phyloP scores from a whole-genome alignment of 2,113 vertebrate genomes.

The Bufo gargarizans region DNA sequence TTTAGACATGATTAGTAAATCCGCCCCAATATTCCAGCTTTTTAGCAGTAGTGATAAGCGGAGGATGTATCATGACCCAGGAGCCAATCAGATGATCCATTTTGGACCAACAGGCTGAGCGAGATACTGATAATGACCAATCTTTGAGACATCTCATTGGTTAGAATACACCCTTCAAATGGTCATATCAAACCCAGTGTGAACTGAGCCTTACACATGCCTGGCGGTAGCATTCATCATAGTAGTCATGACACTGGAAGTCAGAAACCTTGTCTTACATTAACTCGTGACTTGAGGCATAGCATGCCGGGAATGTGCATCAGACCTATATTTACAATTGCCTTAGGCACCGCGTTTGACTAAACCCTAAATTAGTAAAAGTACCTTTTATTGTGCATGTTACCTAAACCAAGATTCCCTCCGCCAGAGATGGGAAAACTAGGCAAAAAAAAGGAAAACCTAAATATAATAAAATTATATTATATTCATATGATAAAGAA shows the following conservation, averaged over 20 bases:
- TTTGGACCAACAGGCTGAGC: background rate
- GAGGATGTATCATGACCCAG: background rate
- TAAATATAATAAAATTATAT: background rate
- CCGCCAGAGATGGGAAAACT: background rate
- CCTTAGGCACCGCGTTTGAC: background rate
- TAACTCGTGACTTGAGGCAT: background rate
- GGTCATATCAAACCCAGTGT: background rate
- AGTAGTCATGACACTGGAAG: background rate
- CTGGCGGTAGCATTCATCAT: background rate
- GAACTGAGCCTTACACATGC: background rate
- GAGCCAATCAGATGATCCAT: background rate
- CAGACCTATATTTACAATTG: background rate
- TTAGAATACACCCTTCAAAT: background rate
- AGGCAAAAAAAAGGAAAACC: background rate
- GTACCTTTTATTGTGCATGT: background rate
- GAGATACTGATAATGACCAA: background rate
- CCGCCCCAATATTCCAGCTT: too few species aligned
- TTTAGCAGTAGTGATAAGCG: too few species aligned
- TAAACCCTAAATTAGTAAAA: constrained; percentile 22
- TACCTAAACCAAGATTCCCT: background rate
- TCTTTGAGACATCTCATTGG: fast-evolving
- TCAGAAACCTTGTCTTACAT: background rate
- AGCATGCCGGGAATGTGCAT: background rate
- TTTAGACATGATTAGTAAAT: too few species aligned
- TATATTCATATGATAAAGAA: too few species aligned